Evolutionary conservation across 2,113 vertebrate genomes (phyloP).

Genomic region (Vimba vimba): DNA sequence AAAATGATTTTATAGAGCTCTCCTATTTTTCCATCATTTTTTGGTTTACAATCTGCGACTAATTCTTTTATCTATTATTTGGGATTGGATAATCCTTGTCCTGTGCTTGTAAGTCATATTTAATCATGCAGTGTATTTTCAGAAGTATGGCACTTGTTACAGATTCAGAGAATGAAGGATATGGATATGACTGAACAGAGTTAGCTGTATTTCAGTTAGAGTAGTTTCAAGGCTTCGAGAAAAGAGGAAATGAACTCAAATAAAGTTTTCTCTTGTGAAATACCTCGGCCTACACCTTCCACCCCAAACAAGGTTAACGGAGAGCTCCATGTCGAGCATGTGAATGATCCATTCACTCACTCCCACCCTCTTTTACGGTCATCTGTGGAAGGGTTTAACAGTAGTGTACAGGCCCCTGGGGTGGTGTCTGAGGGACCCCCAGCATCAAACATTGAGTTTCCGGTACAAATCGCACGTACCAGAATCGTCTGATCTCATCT

Average conservation of each 20-base stretch:
- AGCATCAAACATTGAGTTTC: constrained; percentile 62
- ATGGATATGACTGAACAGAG: neutral
- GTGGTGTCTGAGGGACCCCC: constrained; percentile 58
- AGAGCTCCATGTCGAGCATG: neutral
- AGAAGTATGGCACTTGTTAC: neutral
- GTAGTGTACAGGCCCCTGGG: constrained; percentile 57
- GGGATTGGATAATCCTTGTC: neutral
- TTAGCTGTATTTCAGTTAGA: neutral
- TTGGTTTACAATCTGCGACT: neutral
- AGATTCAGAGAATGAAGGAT: neutral
- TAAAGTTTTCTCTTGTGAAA: constrained; percentile 20
- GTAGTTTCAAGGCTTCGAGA: neutral
- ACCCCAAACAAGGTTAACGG: constrained; percentile 19
- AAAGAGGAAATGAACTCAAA: constrained; percentile 1
- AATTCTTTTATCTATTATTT: constrained; percentile 12
- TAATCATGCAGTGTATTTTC: neutral
- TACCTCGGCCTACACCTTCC: constrained; percentile 8
- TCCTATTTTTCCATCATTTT: neutral
- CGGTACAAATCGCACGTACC: constrained; percentile 34
- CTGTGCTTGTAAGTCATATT: neutral
- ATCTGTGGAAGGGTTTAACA: constrained; percentile 68
- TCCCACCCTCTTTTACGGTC: constrained; percentile 52
- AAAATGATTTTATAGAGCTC: constrained; percentile 4
- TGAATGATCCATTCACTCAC: constrained; percentile 41
- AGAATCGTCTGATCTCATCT: constrained; percentile 10